Percentiles rank a stretch among this genome's conserved stretches.
These are phyloP conservation scores for Orchestes rusci DNA, from an alignment of 2,888 invertebrate genomes.

Conservation along the genomic window DNA sequence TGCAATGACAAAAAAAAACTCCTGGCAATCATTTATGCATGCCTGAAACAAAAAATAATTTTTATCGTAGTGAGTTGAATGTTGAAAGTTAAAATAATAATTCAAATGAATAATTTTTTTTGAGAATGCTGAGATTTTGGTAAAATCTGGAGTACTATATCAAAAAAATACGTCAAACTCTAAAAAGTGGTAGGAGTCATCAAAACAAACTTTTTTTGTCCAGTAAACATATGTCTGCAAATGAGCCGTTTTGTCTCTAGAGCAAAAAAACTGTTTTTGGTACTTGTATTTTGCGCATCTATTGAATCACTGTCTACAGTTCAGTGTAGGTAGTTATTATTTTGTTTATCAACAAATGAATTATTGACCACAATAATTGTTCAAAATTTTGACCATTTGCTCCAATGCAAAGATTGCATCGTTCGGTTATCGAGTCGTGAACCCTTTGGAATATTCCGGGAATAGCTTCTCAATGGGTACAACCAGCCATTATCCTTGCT, in stretches of 20 bases:
- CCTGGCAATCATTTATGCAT: too few species aligned
- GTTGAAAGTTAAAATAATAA: too few species aligned
- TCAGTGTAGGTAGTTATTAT: background rate
- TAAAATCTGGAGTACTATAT: too few species aligned
- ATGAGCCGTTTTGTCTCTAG: background rate
- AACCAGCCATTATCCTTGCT: background rate
- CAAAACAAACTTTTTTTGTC: background rate
- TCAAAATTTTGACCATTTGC: background rate
- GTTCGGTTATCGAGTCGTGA: background rate
- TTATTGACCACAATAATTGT: background rate
- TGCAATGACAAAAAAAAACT: too few species aligned
- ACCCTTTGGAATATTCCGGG: background rate
- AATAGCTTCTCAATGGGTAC: background rate
- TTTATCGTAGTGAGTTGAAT: too few species aligned
- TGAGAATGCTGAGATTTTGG: too few species aligned
- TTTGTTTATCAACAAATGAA: background rate
- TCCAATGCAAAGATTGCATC: background rate
- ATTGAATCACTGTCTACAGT: background rate
- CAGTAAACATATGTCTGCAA: background rate
- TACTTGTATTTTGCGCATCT: background rate
- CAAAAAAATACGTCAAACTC: background rate
- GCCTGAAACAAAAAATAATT: too few species aligned
- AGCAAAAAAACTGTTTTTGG: background rate
- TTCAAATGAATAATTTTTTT: too few species aligned
- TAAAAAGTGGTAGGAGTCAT: background rate